phyloP scores from a whole-genome alignment of 2,888 invertebrate species.

The Rhopalosiphum nymphaeae region DNA sequence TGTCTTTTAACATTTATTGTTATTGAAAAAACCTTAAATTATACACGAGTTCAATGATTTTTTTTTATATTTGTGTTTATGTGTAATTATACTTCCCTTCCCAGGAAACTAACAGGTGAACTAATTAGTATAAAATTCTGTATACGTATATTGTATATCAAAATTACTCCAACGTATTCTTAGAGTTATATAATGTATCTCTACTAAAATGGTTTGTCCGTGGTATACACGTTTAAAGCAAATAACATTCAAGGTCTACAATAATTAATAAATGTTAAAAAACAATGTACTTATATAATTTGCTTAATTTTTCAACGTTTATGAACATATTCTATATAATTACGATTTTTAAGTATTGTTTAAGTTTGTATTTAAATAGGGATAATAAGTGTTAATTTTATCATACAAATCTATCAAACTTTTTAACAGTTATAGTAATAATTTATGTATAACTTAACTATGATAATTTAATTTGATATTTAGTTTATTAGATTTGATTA shows the following conservation, averaged over 20 bases:
- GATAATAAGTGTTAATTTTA: not conserved
- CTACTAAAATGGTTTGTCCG: not conserved
- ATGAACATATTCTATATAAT: not conserved
- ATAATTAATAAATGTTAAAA: not conserved
- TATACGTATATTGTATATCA: not conserved
- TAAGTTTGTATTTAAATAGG: not conserved
- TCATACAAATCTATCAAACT: not conserved
- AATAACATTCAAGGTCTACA: not conserved
- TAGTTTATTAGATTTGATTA: not conserved
- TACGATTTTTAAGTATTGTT: not conserved
- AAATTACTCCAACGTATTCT: not conserved
- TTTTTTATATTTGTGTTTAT: not conserved
- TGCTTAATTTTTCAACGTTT: not conserved
- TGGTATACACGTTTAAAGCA: not conserved
- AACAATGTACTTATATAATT: not conserved
- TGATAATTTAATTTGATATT: not conserved
- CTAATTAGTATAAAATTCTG: not conserved
- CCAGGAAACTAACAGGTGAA: not conserved
- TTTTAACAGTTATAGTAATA: not conserved
- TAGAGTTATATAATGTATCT: not conserved
- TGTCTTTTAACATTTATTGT: not conserved
- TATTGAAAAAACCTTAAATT: not conserved
- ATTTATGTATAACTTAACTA: not conserved
- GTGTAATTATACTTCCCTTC: not conserved
- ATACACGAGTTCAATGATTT: slow-evolving; percentile 12